phyloP scores from a whole-genome alignment of 1,140 invertebrate species.

The Berghia stephanieae region DNA sequence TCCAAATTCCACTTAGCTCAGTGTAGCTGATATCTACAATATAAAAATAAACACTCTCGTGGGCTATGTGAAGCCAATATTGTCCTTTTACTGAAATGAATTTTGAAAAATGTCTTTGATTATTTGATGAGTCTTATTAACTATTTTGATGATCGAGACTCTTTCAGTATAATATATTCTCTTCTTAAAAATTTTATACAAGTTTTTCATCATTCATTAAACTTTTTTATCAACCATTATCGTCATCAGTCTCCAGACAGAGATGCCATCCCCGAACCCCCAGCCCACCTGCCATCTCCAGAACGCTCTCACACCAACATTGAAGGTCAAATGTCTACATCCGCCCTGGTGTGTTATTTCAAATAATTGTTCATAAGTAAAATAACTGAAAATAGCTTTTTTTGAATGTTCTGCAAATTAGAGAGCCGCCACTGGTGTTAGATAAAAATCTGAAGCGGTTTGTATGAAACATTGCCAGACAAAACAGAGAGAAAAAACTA shows the following conservation, averaged over 20 bases:
- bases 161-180: background rate
- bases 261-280: constrained; percentile 15
- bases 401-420: too few relatives aligned
- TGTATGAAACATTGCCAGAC: too few relatives aligned
- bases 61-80: too few relatives aligned
- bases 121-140: background rate
- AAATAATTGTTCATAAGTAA: background rate
- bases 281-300: constrained; percentile 47
- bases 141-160: background rate
- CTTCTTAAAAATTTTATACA: background rate
- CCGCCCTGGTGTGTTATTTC: constrained; percentile 49
- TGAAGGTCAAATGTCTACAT: constrained; percentile 51
- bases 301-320: constrained; percentile 47
- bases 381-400: too few relatives aligned
- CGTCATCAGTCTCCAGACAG: background rate
- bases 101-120: background rate
- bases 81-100: too few relatives aligned
- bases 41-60: too few relatives aligned
- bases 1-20: too few relatives aligned
- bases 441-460: too few relatives aligned
- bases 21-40: too few relatives aligned
- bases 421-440: too few relatives aligned
- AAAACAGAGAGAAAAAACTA: too few relatives aligned
- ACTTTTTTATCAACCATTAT: background rate
- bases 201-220: background rate